Evolutionary conservation across 1,140 invertebrate species (phyloP), one percentile per base, ranked within the genome.

Genomic region (Lepidurus arcticus): DNA sequence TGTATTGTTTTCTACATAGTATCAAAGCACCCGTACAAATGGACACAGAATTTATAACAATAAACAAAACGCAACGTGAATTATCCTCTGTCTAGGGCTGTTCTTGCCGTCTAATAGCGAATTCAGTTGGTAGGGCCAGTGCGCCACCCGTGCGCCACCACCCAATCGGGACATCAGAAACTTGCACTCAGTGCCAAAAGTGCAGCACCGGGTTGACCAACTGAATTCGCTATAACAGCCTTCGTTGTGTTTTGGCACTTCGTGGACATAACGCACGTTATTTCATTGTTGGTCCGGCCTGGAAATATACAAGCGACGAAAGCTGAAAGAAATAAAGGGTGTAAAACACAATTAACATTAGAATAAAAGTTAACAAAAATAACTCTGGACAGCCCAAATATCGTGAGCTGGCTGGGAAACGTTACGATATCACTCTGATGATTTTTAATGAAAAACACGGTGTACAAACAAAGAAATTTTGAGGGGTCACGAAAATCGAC

Each of bases 91-190:
- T 47, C 45, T 47, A 47, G 9, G 45, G 45, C 45, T 47, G 45
- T 47, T 47, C 45, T 47, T 47, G 45, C 45, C 45, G 45, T 47
- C 45, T n/a, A n/a, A n/a, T n/a, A n/a, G n/a, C n/a, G n/a, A n/a
- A n/a, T n/a, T n/a, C n/a, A n/a, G n/a, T n/a, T n/a, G n/a, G n/a
- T n/a, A n/a, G n/a, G n/a, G n/a, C n/a, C n/a, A n/a, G n/a, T n/a
- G n/a, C n/a, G n/a, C n/a, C n/a, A n/a, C n/a, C n/a, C n/a, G n/a
- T n/a, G n/a, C n/a, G n/a, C n/a, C n/a, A n/a, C n/a, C n/a, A n/a
- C n/a, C n/a, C n/a, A n/a, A n/a, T n/a, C n/a, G n/a, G n/a, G n/a
- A n/a, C n/a, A n/a, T n/a, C n/a, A n/a, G n/a, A n/a, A n/a, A n/a
- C n/a, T n/a, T n/a, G n/a, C n/a, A n/a, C n/a, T n/a, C n/a, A n/a